A percentile compares a stretch with the other conserved stretches of the same genome.
These are phyloP conservation scores for Malachius bipustulatus DNA, from an alignment of 2,888 invertebrate genomes.

Conservation along the genomic window DNA sequence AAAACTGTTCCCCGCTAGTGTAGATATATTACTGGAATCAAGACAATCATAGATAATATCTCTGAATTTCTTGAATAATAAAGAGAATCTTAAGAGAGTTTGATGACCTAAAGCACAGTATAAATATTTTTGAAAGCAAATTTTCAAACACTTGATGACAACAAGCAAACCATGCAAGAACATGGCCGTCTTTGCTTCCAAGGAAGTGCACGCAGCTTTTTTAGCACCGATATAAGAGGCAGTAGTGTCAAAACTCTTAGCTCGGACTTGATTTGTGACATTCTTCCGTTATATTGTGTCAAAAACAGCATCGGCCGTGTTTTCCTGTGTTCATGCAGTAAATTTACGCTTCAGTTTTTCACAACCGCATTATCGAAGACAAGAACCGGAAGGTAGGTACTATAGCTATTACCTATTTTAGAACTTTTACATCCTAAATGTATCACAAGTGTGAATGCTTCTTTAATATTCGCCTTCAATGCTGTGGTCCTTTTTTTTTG, in stretches of 20 bases:
- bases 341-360: background rate
- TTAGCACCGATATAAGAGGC: slow-evolving; percentile 5
- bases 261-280: slow-evolving; percentile 6
- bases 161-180: slow-evolving; percentile 1
- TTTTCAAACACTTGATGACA: slow-evolving; percentile 1
- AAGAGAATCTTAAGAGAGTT: slow-evolving; percentile 3
- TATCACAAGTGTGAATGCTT: slow-evolving; percentile 4
- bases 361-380: background rate
- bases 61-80: slow-evolving; percentile 3
- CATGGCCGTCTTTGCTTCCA: slow-evolving; percentile 3
- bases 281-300: slow-evolving; percentile 4
- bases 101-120: slow-evolving; percentile 3
- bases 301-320: slow-evolving; percentile 4
- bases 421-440: background rate
- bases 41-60: background rate
- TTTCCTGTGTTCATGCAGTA: background rate
- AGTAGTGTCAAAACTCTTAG: slow-evolving; percentile 7
- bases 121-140: background rate
- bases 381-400: background rate
- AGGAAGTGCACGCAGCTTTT: slow-evolving; percentile 1
- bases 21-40: no score
- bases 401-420: background rate
- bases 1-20: slow-evolving; percentile 2
- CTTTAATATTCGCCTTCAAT: slow-evolving; percentile 5
- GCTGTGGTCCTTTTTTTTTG: background rate